phyloP scores from a whole-genome alignment of 2,797 vertebrate species.

The Macrochelys suwanniensis region DNA sequence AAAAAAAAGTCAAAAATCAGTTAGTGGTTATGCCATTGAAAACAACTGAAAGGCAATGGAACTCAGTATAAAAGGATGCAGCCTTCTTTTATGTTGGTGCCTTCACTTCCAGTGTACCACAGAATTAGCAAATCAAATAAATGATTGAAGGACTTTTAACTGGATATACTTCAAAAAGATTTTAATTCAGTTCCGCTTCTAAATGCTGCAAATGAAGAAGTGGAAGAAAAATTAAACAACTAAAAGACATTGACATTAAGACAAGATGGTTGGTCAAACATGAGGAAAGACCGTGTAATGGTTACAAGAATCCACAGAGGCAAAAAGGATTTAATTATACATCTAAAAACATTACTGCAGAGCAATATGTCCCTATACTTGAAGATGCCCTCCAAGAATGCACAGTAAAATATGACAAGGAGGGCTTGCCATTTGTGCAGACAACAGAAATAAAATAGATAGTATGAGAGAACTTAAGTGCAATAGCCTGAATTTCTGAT shows the following conservation, averaged over 20 bases:
- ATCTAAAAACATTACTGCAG: background rate
- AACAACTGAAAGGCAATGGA: background rate
- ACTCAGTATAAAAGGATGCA: background rate
- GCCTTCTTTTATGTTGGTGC: background rate
- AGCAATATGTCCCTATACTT: background rate
- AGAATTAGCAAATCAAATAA: background rate
- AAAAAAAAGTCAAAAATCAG: background rate
- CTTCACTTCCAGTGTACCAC: background rate
- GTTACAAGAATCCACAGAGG: background rate
- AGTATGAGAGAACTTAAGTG: background rate
- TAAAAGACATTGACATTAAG: conserved; percentile 4
- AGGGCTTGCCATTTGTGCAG: background rate
- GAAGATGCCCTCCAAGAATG: background rate
- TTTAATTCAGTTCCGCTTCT: accelerated
- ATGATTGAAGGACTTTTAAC: background rate
- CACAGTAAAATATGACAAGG: accelerated
- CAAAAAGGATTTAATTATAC: background rate
- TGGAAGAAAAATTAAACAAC: conserved; percentile 3
- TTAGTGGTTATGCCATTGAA: background rate
- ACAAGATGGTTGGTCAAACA: background rate
- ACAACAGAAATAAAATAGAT: background rate
- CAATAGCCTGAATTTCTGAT: background rate
- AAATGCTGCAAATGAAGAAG: background rate
- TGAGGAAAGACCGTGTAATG: background rate
- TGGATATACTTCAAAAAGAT: background rate